Base-by-base conservation (phyloP, 2,888 invertebrate species). In the Leptopilina syphax region DNA sequence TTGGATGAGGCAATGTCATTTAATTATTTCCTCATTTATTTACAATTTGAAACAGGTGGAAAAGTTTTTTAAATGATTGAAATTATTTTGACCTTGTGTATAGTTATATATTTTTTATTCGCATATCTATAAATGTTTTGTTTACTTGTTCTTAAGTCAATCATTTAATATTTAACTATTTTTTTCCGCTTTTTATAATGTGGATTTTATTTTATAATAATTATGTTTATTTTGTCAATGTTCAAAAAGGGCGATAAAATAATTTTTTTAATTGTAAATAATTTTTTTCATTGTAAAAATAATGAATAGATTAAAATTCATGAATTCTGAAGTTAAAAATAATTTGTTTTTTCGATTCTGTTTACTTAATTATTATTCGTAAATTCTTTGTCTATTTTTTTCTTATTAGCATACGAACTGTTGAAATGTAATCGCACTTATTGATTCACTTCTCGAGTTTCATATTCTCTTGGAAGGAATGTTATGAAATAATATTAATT, bases 21-120 rank as follows among this genome's bases (percentile, higher is more conserved):
- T 12, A 13, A 27, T 24, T 54, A 6, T 73, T 73, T 57, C 8
- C 13, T 34, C 34, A 41, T 73, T 9, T 34, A 8, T 13, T 6
- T 6, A 13, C 5, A 34, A n/a, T 63, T 57, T 34, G 3, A 73
- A 57, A 73, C 27, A 27, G 13, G 7, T 65, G 24, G 27, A 67
- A 67, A 67, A 44, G 4, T 67, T 34, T 66, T 44, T 66, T n/a
- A 44, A 44, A 44, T 44, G 34, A 60, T 3, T 7, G 18, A 24
- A 60, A 63, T 63, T 63, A 63, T 18, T 63, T 24, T 63, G 63
- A 63, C 63, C 63, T 63, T 66, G 66, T 66, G 12, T 66, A 41
- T 63, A 63, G 24, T 63, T 63, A 1, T 18, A 18, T 63, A n/a
- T 44, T 63, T 63, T 63, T 63, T 63, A 60, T 6, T n/a, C 1